Conservation (phyloP, 2,888 invertebrate species). For the Microctonus aethiopoides region DNA sequence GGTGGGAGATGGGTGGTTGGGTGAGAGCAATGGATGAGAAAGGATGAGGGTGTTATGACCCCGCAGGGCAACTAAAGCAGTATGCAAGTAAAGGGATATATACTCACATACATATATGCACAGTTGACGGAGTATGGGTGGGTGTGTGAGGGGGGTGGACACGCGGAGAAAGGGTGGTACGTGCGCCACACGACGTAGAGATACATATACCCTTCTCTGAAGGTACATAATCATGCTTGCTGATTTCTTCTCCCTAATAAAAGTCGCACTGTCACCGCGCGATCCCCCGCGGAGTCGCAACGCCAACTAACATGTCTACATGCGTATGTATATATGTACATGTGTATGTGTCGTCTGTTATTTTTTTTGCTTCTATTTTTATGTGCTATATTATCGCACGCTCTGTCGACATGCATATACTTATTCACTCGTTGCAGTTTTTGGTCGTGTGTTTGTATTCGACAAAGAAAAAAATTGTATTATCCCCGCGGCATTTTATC, state of each 20-base stretch:
- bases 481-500: conserved; percentile 41
- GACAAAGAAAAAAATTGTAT: conserved; percentile 44
- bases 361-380: not conserved
- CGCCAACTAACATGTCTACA: not conserved
- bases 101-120: not conserved
- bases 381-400: not conserved
- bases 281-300: conserved; percentile 36
- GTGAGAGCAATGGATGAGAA: conserved; percentile 13
- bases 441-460: conserved; percentile 13
- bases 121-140: conserved; percentile 13
- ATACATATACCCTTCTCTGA: conserved; percentile 57
- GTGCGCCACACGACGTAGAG: conserved; percentile 33
- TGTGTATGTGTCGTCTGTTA: not conserved
- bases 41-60: not conserved
- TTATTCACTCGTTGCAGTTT: conserved; percentile 10
- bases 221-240: conserved; percentile 67
- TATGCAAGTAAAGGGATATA: conserved; percentile 7
- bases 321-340: too few relatives aligned
- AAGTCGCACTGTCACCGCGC: conserved; percentile 62
- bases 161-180: conserved; percentile 20
- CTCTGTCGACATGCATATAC: not conserved
- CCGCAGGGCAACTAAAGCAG: not conserved
- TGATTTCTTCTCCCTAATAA: conserved; percentile 67
- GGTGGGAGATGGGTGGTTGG: not conserved
- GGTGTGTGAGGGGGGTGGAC: conserved; percentile 18